Conservation (phyloP, 2,888 invertebrate genomes). For the Stenodera caucasica region DNA sequence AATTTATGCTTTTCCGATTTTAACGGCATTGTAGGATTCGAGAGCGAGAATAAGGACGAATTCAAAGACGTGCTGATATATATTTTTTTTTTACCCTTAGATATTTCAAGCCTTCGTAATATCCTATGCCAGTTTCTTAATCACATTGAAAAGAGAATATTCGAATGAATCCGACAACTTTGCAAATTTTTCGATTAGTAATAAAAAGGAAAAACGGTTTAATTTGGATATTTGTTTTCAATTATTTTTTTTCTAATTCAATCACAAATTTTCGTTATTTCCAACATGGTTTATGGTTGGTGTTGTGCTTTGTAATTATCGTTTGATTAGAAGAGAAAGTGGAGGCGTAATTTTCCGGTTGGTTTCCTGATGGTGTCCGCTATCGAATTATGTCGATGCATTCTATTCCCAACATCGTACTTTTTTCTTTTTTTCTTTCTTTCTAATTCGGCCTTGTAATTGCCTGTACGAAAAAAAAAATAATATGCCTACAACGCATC, state of each 20-base stretch:
- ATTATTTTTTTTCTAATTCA: background rate
- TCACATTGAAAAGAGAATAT: background rate
- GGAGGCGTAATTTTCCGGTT: conserved; percentile 7
- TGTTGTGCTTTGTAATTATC: conserved; percentile 4
- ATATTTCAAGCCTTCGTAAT: background rate
- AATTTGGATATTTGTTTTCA: conserved; percentile 1
- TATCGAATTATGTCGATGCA: conserved; percentile 8
- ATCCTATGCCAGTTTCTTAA: conserved; percentile 1
- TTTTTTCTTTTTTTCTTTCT: background rate
- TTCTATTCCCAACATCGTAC: background rate
- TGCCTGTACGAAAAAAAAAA: conserved; percentile 5
- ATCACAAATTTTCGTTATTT: background rate
- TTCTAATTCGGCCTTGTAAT: conserved; percentile 3
- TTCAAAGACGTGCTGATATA: conserved; percentile 31
- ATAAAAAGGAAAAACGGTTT: background rate
- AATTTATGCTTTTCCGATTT: conserved; percentile 49
- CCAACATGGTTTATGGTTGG: background rate
- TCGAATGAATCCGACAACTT: background rate
- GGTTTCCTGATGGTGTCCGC: conserved; percentile 5
- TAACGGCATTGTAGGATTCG: conserved; percentile 35
- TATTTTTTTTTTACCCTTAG: conserved; percentile 14
- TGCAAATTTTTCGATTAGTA: background rate
- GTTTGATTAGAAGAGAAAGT: conserved; percentile 6
- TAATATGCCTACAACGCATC: conserved; percentile 7
- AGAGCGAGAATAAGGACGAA: conserved; percentile 38